Evolutionary conservation across 2,797 vertebrate species (phyloP), one percentile per base, ranked within the genome.

Genomic region (Bradypus variegatus): DNA sequence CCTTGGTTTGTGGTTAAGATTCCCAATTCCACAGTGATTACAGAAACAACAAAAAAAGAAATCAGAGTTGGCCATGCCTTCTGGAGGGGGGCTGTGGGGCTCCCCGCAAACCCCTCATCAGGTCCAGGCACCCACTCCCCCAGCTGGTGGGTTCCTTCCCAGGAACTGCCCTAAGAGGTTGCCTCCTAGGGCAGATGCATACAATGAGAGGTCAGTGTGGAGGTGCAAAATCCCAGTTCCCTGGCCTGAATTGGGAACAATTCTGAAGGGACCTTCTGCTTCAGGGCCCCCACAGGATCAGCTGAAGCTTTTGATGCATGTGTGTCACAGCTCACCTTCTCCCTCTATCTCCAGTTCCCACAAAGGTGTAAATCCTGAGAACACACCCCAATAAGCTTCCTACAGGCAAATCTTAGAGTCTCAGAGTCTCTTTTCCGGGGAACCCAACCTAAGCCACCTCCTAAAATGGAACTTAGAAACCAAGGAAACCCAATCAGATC

Each of bases 261-360:
- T 21, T n/a, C 38, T 55, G 67, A 82, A 81, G 19, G 38, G 27
- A 48, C 41, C 6, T 23, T 45, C 6, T 50, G 60, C 29, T 27
- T 64, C 27, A 25, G 53, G 67, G 72, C 38, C 25, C 88, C 53
- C 0, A 0, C 1, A 55, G 76, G 29, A 8, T 15, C 1, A 1
- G 72, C 67, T 5, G 36, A 70, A 65, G 48, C 31, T 45, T 50
- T 8, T 2, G 5, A 0, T 38, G 27, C 15, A n/a, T 73, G 8
- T 31, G 15, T 7, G 38, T 23, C 13, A 2, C 55, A 29, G 19
- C 5, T 69, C 36, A 48, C 23, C 19, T 11, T 31, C 45, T 48
- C 41, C 27, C 21, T 36, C 5, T 67, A 76, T 18, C 58, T 58
- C 72, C 36, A 31, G 2, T n/a, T 55, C 65, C 41, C 41, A 45